Evolutionary conservation across 2,888 invertebrate genomes (phyloP).

Genomic region (Opisthograptis luteolata): DNA sequence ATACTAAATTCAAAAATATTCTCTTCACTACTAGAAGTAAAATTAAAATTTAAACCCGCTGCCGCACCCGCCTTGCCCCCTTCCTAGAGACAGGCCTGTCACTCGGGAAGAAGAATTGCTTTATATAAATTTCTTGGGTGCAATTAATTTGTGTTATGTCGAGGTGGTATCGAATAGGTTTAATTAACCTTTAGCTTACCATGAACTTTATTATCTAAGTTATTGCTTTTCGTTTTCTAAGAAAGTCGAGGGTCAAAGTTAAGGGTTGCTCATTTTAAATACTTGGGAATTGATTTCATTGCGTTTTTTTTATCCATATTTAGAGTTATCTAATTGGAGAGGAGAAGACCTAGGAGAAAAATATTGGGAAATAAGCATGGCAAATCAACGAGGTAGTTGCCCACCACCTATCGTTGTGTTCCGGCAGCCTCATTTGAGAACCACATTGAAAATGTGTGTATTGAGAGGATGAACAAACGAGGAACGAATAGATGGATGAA

Average conservation of each 20-base stretch:
- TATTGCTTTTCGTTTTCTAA: constrained; percentile 21
- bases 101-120: constrained; percentile 71
- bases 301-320: neutral
- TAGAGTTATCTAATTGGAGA: neutral
- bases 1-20: too few species aligned
- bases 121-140: constrained; percentile 72
- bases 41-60: constrained; percentile 25
- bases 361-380: too few species aligned
- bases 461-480: too few species aligned
- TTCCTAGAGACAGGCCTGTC: constrained; percentile 57
- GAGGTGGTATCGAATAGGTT: constrained; percentile 62
- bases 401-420: too few species aligned
- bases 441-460: too few species aligned
- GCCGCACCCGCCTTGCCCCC: constrained; percentile 37
- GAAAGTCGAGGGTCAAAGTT: constrained; percentile 12
- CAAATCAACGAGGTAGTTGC: too few species aligned
- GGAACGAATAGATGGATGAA: too few species aligned
- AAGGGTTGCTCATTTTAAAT: neutral
- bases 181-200: constrained; percentile 61
- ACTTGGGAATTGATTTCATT: neutral
- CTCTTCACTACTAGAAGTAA: too few species aligned
- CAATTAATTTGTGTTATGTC: constrained; percentile 76
- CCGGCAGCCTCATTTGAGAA: too few species aligned
- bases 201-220: constrained; percentile 33
- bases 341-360: neutral